phyloP scores from a whole-genome alignment of 2,113 vertebrate species.

The Aythya baeri region DNA sequence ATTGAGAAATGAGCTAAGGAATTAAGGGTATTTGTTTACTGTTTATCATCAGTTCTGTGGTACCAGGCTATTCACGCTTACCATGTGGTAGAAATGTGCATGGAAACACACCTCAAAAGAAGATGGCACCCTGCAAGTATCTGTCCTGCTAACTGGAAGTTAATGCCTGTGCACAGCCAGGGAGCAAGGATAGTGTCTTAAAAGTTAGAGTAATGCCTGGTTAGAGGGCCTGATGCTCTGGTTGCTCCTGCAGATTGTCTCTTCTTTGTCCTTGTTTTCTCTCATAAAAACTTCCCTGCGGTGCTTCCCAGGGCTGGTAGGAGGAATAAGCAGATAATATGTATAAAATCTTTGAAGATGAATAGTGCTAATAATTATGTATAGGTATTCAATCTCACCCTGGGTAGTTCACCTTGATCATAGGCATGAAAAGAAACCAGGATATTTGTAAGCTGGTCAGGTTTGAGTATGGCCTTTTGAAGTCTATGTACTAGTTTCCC shows the following conservation, averaged over 20 bases:
- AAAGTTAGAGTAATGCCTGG: neutral
- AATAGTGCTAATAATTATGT: constrained; percentile 50
- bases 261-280: neutral
- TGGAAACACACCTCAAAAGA: neutral
- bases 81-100: neutral
- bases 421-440: constrained; percentile 35
- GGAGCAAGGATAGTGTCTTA: neutral
- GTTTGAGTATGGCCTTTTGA: constrained; percentile 4
- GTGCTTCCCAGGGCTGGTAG: neutral
- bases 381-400: neutral
- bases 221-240: neutral
- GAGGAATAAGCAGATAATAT: neutral
- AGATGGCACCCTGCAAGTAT: neutral
- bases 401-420: constrained; percentile 14
- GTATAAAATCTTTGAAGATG: constrained; percentile 51
- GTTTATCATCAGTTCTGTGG: neutral
- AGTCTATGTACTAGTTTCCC: neutral
- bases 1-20: neutral
- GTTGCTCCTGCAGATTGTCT: neutral
- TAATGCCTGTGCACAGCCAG: neutral
- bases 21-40: neutral
- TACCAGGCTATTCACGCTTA: neutral
- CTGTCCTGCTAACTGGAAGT: neutral
- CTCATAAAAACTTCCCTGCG: constrained; percentile 32
- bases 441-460: constrained; percentile 19